Conservation (phyloP, 1,140 invertebrate species). For the Solenopsis fugax region DNA sequence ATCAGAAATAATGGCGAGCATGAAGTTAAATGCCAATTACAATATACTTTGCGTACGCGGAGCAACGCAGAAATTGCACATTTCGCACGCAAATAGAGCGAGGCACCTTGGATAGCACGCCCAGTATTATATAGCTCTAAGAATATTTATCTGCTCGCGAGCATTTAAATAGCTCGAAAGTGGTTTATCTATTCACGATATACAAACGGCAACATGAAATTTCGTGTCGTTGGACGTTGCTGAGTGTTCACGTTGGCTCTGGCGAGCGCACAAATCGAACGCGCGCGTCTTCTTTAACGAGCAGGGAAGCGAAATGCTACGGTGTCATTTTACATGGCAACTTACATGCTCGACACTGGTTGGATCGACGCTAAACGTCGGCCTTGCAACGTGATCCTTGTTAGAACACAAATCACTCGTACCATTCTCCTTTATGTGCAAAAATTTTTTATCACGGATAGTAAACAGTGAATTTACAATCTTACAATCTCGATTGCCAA, state of each 20-base stretch:
- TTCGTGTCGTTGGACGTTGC: constrained; percentile 26
- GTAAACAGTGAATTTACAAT: constrained; percentile 9
- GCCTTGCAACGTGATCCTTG: constrained; percentile 30
- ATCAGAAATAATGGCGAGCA: background rate
- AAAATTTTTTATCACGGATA: background rate
- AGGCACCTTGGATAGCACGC: background rate
- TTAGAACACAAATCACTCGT: constrained; percentile 18
- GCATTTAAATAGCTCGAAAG: background rate
- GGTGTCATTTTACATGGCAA: constrained; percentile 67
- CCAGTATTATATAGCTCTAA: no score
- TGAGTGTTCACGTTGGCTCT: background rate
- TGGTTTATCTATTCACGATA: background rate
- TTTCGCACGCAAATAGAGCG: background rate
- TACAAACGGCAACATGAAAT: background rate
- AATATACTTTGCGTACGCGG: background rate
- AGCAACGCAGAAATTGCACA: background rate
- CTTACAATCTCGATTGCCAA: background rate
- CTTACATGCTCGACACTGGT: constrained; percentile 50
- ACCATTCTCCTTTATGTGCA: background rate
- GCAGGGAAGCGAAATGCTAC: constrained; percentile 60
- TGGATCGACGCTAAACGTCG: constrained; percentile 1
- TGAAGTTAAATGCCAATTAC: constrained; percentile 10
- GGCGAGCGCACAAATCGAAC: constrained; percentile 22
- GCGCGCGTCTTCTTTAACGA: constrained; percentile 34
- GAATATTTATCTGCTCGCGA: background rate